phyloP scores from a whole-genome alignment of 2,888 invertebrate species.

The Scaptomyza tumidula region DNA sequence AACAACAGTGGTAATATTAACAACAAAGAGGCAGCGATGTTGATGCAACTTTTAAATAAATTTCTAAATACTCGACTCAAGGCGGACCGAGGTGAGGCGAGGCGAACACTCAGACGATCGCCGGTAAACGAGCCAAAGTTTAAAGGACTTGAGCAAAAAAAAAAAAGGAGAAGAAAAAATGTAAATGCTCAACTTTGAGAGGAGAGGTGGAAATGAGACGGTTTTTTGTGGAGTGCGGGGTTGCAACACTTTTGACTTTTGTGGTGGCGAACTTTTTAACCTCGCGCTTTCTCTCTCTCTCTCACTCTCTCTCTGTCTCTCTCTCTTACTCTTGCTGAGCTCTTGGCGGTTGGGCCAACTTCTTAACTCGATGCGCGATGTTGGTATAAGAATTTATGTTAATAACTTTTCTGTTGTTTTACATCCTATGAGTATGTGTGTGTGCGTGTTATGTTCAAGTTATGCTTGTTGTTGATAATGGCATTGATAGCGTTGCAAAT shows the following conservation, averaged over 20 bases:
- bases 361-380: slow-evolving; percentile 52
- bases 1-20: slow-evolving; percentile 19
- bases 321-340: background rate
- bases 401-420: slow-evolving; percentile 66
- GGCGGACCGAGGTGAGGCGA: slow-evolving; percentile 51
- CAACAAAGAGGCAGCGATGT: slow-evolving; percentile 25
- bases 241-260: slow-evolving; percentile 72
- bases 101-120: slow-evolving; percentile 68
- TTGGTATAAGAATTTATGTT: slow-evolving; percentile 74
- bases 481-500: slow-evolving; percentile 73
- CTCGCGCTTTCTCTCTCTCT: background rate
- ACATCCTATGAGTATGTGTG: slow-evolving; percentile 15
- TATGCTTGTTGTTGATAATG: slow-evolving; percentile 66
- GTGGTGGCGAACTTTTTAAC: slow-evolving; percentile 64
- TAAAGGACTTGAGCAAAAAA: slow-evolving; percentile 41
- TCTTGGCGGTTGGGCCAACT: slow-evolving; percentile 29
- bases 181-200: slow-evolving; percentile 50
- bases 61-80: slow-evolving; percentile 73
- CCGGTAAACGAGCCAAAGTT: slow-evolving; percentile 73
- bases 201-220: slow-evolving; percentile 38
- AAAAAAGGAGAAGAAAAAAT: slow-evolving; percentile 9
- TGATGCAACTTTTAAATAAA: slow-evolving; percentile 71
- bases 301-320: background rate
- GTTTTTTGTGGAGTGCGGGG: slow-evolving; percentile 18
- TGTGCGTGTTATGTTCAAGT: slow-evolving; percentile 43